A percentile compares a stretch with the other conserved stretches of the same genome.
Evolutionary conservation across 2,888 invertebrate species (phyloP).

Genomic region (Pseudococcus longispinus): DNA sequence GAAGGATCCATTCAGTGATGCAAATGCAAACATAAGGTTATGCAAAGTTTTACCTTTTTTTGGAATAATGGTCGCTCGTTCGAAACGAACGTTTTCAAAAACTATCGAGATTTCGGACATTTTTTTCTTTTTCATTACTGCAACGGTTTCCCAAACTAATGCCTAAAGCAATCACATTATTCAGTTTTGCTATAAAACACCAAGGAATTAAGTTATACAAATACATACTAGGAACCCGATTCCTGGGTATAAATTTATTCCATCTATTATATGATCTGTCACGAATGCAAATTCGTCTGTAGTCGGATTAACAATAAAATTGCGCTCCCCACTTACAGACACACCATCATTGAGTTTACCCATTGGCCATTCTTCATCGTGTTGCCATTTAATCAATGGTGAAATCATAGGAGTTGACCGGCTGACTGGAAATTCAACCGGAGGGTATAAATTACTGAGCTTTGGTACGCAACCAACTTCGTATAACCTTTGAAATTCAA

Average conservation of each 20-base stretch:
- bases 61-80: background rate
- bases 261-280: slow-evolving; percentile 83
- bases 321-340: slow-evolving; percentile 73
- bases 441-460: slow-evolving; percentile 78
- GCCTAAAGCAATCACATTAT: slow-evolving; percentile 61
- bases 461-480: slow-evolving; percentile 78
- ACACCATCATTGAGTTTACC: slow-evolving; percentile 69
- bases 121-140: background rate
- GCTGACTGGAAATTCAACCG: slow-evolving; percentile 81
- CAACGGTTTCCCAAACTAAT: slow-evolving; percentile 75
- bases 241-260: slow-evolving; percentile 82
- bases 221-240: slow-evolving; percentile 75
- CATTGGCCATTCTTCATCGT: slow-evolving; percentile 78
- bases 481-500: slow-evolving; percentile 67
- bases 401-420: slow-evolving; percentile 68
- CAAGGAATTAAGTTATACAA: background rate
- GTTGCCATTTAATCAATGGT: slow-evolving; percentile 81
- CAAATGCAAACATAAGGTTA: no score
- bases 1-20: no score
- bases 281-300: slow-evolving; percentile 74
- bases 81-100: slow-evolving; percentile 29
- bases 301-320: slow-evolving; percentile 68
- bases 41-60: background rate
- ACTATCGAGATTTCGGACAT: background rate
- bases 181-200: background rate